Percentiles rank a stretch among this genome's conserved stretches.
These are phyloP conservation scores for Steromphala cineraria DNA, from an alignment of 2,888 invertebrate genomes.

Conservation along the genomic window DNA sequence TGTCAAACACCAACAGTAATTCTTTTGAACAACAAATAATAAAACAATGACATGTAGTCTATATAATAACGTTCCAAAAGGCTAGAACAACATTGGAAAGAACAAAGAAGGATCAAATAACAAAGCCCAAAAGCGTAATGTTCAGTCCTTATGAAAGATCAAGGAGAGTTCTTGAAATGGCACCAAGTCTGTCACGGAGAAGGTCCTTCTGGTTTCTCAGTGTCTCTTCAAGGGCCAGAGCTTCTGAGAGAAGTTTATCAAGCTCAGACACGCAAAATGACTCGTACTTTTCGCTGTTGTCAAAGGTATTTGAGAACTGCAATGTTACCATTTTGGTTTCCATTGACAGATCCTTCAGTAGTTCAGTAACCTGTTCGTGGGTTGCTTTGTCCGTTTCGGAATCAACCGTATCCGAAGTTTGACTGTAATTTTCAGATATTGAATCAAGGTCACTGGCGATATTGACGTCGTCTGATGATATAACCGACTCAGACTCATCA, in stretches of 20 bases:
- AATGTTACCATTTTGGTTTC: not conserved
- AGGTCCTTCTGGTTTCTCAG: slow-evolving; percentile 20
- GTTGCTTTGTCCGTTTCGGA: not conserved
- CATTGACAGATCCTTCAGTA: not conserved
- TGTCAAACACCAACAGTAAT: too few species aligned
- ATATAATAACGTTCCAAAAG: too few species aligned
- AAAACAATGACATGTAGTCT: too few species aligned
- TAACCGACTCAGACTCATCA: not conserved
- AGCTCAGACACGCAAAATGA: slow-evolving; percentile 12
- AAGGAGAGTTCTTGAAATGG: slow-evolving; percentile 21
- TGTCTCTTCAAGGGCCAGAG: not conserved
- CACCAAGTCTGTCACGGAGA: slow-evolving; percentile 18
- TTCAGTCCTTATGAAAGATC: not conserved
- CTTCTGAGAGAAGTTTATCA: slow-evolving; percentile 18
- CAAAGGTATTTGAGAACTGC: not conserved
- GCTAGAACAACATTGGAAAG: too few species aligned
- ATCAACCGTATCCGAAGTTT: not conserved
- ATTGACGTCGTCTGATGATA: not conserved
- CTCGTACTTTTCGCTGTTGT: slow-evolving; percentile 25
- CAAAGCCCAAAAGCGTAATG: not conserved
- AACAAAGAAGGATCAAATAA: not conserved
- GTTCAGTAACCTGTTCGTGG: not conserved
- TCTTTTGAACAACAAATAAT: too few species aligned
- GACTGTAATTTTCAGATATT: not conserved
- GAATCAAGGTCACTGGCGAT: not conserved